These are phyloP conservation scores for Spea hammondii DNA, from an alignment of 2,797 vertebrate genomes.

Conservation along the genomic window DNA sequence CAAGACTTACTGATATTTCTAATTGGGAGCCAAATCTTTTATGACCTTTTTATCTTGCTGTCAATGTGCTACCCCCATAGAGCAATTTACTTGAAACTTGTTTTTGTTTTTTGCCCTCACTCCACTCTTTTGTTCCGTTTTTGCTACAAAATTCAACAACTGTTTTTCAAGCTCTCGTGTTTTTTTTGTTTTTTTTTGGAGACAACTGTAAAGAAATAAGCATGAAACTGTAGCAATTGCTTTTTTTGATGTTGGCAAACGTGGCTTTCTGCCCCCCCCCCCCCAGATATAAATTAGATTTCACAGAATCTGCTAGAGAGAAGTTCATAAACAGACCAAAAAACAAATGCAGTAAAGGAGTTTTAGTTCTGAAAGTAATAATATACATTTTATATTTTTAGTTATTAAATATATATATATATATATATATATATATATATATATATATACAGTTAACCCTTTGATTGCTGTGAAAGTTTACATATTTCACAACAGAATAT, in stretches of 20 bases:
- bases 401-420: too few relatives aligned
- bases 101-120: slow-evolving; percentile 28
- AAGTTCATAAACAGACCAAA: slow-evolving; percentile 39
- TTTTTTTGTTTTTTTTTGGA: slow-evolving; percentile 33
- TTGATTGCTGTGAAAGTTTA: too few relatives aligned
- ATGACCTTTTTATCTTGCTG: slow-evolving; percentile 48
- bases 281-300: slow-evolving; percentile 45
- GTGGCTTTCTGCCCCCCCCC: slow-evolving; percentile 21
- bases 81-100: slow-evolving; percentile 51
- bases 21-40: slow-evolving; percentile 57
- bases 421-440: too few relatives aligned
- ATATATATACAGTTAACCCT: too few relatives aligned
- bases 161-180: slow-evolving; percentile 36
- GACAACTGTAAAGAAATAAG: slow-evolving; percentile 49
- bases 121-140: slow-evolving; percentile 38
- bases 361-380: not conserved
- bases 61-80: slow-evolving; percentile 27
- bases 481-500: too few relatives aligned
- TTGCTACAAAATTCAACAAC: slow-evolving; percentile 1
- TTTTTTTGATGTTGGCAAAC: slow-evolving; percentile 50
- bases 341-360: not conserved
- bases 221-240: slow-evolving; percentile 39
- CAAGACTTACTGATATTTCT: slow-evolving; percentile 56
- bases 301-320: slow-evolving; percentile 30
- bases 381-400: too few relatives aligned